Evolutionary conservation across 2,113 vertebrate genomes (phyloP), one percentile per base, ranked within the genome.

Genomic region (Murina feae): DNA sequence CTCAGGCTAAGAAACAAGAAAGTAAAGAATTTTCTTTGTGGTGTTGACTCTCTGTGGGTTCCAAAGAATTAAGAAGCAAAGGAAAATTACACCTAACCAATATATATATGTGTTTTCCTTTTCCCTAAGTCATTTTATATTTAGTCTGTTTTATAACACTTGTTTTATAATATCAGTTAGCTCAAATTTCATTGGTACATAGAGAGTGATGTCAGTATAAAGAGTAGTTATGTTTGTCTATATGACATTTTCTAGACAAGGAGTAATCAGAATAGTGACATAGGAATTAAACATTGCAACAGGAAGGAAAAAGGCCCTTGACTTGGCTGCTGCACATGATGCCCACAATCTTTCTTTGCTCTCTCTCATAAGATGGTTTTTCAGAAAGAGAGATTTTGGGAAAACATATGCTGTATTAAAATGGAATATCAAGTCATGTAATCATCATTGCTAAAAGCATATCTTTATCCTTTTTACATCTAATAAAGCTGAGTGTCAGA

Each of bases 11-110:
- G 25, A 28, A 75, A 91, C 11, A 72, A 88, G 39, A 90, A 89
- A 71, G 9, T 11, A 39, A 58, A 81, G 8, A 47, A 86, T 74
- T 75, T 69, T 32, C 18, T 75, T 68, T 88, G 69, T 66, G 2
- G 3, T 23, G n/a, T 37, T 47, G n/a, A 83, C 18, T 72, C n/a
- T 71, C 8, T 72, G 5, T 89, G 55, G 6, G 32, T 89, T 85
- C 79, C n/a, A 91, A 81, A 96, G 51, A 89, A 86, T 63, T 84
- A 93, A 83, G 47, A 81, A 66, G 8, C 35, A 79, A 86, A 58
- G 16, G 17, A 76, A 80, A 91, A 85, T 71, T 58, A 79, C 78
- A 78, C 16, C 18, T 60, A 49, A 20, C n/a, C 11, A 44, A 55
- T 23, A 23, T 23, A 55, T 55, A 55, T 21, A 23, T 21, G 9